Conservation (phyloP, 1,140 invertebrate species). For the Drosophila lacertosa region DNA sequence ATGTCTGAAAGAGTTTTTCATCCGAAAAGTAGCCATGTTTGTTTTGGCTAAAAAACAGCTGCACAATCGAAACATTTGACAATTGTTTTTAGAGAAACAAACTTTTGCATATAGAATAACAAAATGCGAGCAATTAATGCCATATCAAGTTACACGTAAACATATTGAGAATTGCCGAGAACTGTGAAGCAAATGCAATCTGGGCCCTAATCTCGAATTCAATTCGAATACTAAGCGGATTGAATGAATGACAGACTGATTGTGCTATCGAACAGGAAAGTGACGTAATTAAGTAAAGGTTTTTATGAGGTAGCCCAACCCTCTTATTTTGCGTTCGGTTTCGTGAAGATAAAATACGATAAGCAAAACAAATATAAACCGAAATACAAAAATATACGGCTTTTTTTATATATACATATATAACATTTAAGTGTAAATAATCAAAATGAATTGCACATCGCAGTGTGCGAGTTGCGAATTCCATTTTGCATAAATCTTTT, state of each 20-base stretch:
- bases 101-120: not conserved
- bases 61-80: slow-evolving; percentile 2
- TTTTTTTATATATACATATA: slow-evolving; percentile 8
- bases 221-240: slow-evolving; percentile 17
- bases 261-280: slow-evolving; percentile 33
- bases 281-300: slow-evolving; percentile 66
- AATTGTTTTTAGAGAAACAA: slow-evolving; percentile 12
- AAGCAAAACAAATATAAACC: slow-evolving; percentile 59
- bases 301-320: slow-evolving; percentile 49
- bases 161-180: not conserved
- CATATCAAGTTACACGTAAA: slow-evolving; percentile 12
- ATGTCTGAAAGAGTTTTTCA: too few species aligned
- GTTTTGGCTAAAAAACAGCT: not conserved
- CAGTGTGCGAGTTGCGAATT: slow-evolving; percentile 39
- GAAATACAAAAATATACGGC: slow-evolving; percentile 40
- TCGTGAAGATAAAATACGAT: slow-evolving; percentile 39
- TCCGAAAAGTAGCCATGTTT: not conserved
- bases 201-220: too few species aligned
- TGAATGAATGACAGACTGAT: slow-evolving; percentile 39
- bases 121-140: not conserved
- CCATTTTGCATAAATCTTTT: slow-evolving; percentile 75
- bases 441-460: slow-evolving; percentile 30
- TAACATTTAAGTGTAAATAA: slow-evolving; percentile 20
- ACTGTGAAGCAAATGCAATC: not conserved
- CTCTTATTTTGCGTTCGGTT: slow-evolving; percentile 15